Evolutionary conservation across 2,888 invertebrate species (phyloP).

Genomic region (Trachelus troglodyta): DNA sequence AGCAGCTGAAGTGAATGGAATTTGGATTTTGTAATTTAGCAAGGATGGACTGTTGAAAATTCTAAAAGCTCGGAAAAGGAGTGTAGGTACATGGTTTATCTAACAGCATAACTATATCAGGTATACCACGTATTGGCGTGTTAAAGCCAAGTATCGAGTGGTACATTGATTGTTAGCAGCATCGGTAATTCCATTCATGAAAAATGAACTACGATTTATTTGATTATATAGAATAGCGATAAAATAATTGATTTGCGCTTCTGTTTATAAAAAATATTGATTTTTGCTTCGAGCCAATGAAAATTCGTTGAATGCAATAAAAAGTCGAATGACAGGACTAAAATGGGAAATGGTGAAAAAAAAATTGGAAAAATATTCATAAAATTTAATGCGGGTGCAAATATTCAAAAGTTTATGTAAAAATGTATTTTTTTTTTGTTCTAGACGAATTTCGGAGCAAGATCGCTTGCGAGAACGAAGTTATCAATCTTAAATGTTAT

Average conservation of each 20-base stretch:
- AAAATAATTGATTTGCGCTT: too few relatives aligned
- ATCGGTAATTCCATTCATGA: too few relatives aligned
- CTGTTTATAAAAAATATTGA: neutral
- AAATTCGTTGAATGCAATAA: neutral
- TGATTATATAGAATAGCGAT: too few relatives aligned
- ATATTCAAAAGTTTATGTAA: neutral
- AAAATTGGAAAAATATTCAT: neutral
- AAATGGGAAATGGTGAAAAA: neutral
- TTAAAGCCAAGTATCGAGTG: neutral
- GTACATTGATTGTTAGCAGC: too few relatives aligned
- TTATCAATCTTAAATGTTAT: slow-evolving; percentile 88
- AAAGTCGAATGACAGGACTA: neutral
- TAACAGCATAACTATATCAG: too few relatives aligned
- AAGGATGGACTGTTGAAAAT: neutral
- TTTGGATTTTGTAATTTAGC: neutral
- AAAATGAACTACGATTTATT: too few relatives aligned
- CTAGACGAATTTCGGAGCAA: slow-evolving; percentile 94
- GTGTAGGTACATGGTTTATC: neutral
- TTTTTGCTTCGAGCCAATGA: neutral
- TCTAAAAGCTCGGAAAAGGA: neutral
- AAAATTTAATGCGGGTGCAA: neutral
- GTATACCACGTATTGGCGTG: neutral
- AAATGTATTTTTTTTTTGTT: slow-evolving; percentile 45
- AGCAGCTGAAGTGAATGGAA: neutral
- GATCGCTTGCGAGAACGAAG: slow-evolving; percentile 92